Evolutionary conservation across 2,113 vertebrate genomes (phyloP).

Genomic region (Pygoscelis adeliae): DNA sequence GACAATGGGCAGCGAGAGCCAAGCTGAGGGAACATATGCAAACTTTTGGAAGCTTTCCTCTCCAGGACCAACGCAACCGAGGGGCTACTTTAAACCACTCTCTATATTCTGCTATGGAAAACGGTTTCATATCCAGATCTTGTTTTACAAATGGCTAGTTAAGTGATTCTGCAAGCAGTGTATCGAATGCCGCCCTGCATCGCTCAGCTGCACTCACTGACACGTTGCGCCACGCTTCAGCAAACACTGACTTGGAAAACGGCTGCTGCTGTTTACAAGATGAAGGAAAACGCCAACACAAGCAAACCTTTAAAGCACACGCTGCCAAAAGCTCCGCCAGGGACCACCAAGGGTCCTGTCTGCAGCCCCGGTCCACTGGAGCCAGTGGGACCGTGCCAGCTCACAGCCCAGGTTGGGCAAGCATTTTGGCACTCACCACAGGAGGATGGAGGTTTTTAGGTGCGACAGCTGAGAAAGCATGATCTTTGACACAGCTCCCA

Average conservation of each 20-base stretch:
- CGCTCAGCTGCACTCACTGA: background rate
- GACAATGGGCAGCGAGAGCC: background rate
- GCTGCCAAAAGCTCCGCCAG: rapidly evolving
- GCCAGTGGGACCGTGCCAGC: background rate
- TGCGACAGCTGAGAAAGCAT: conserved; percentile 55
- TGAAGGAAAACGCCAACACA: rapidly evolving
- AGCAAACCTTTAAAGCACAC: background rate
- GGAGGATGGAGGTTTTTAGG: background rate
- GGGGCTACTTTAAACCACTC: background rate
- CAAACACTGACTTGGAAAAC: rapidly evolving
- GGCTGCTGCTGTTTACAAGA: background rate
- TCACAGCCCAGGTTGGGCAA: background rate
- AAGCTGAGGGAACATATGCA: background rate
- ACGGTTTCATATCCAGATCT: background rate
- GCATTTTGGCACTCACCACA: background rate
- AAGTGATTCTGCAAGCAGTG: background rate
- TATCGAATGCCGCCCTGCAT: rapidly evolving
- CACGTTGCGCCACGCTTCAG: rapidly evolving
- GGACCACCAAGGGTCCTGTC: background rate
- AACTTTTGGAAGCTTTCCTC: background rate
- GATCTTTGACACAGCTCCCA: conserved; percentile 24
- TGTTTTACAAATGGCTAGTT: background rate
- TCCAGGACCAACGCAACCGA: rapidly evolving
- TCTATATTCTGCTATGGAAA: background rate
- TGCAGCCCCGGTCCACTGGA: rapidly evolving